Base-by-base conservation (phyloP, 2,797 vertebrate species). In the Protosalanx chinensis region DNA sequence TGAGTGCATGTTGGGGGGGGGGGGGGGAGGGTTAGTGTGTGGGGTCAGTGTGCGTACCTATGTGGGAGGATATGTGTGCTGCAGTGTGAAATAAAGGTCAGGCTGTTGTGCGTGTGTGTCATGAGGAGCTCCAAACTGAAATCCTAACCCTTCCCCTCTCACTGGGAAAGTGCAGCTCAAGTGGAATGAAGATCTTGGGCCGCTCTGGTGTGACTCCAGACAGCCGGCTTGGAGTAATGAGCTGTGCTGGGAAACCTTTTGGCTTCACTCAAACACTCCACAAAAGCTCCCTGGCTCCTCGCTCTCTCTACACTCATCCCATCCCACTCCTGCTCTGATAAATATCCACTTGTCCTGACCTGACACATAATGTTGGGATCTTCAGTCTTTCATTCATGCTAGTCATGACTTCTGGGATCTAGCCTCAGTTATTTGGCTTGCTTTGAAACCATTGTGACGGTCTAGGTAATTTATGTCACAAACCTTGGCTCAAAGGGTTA, bases 151-250 rank as follows among this genome's bases (percentile, higher is more conserved):
- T 35, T 23, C 30, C 62, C 62, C 62, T 27, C 35, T 46, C 33
- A n/a, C 59, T 23, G 51, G 68, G 70, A 75, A 76, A 75, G 70
- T 58, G 64, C 68, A 70, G 76, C 61, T 32, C 72, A 79, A 56
- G 73, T 57, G 61, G 76, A 79, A 80, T 80, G 72, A 81, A 78
- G 23, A 82, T 85, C 77, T 83, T 76, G 76, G 67, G 73, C 71
- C 75, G 75, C 71, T 56, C 73, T 71, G 53, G 77, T 74, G 76
- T 75, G 80, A 78, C 78, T 81, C 75, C 72, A 74, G 65, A 82
- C 80, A 73, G 75, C 71, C 41, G 53, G 78, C 73, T 63, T 57
- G 3, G 64, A 60, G 70, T 68, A 78, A 77, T 75, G 75, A 79
- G 72, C 59, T 77, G 72, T 81, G 79, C 75, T 81, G 74, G 77